phyloP scores from a whole-genome alignment of 2,113 vertebrate genomes.

The Anoura caudifer region DNA sequence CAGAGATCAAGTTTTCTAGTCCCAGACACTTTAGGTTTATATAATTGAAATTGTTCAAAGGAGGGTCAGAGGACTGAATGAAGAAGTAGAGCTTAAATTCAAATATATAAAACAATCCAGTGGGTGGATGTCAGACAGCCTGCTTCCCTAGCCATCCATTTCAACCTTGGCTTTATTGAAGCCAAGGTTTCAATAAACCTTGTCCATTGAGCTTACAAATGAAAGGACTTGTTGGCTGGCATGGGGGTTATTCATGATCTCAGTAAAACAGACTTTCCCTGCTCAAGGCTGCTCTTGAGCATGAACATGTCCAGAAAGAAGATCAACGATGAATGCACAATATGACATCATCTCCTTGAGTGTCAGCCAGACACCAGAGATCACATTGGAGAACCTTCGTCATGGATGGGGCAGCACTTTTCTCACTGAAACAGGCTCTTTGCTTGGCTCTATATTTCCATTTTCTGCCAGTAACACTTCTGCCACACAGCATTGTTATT shows the following conservation, averaged over 20 bases:
- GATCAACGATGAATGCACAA: not conserved
- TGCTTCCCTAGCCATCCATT: not conserved
- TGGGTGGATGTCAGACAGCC: not conserved
- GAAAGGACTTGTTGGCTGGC: not conserved
- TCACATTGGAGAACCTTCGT: not conserved
- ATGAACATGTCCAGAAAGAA: not conserved
- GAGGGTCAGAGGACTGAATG: not conserved
- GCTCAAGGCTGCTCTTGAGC: not conserved
- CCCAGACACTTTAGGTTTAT: not conserved
- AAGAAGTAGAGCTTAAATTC: not conserved
- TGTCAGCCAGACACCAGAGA: not conserved
- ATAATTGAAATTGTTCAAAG: not conserved
- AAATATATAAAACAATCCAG: not conserved
- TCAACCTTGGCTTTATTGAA: too few species aligned
- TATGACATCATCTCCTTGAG: not conserved
- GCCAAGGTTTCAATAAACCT: too few species aligned
- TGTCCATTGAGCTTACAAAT: not conserved
- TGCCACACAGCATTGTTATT: not conserved
- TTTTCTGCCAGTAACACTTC: not conserved
- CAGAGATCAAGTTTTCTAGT: not conserved
- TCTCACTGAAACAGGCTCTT: not conserved
- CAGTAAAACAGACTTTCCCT: not conserved
- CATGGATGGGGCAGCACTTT: fast-evolving
- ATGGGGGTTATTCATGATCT: not conserved
- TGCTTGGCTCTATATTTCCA: not conserved